Evolutionary conservation across 2,113 vertebrate genomes (phyloP).

Genomic region (Thunnus maccoyii): DNA sequence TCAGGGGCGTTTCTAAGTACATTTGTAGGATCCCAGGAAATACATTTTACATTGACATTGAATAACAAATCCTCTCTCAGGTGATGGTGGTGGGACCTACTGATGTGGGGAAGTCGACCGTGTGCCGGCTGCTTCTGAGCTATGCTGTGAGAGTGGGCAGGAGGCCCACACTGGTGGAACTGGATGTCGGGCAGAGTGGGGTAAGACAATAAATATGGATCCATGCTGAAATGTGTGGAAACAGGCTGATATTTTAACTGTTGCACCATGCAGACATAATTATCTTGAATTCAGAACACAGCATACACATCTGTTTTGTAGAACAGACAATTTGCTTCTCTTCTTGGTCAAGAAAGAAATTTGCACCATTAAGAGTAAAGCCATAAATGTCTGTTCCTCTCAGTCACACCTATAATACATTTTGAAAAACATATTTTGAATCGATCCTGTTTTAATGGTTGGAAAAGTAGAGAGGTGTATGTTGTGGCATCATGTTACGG

Average conservation of each 20-base stretch:
- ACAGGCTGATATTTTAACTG: background rate
- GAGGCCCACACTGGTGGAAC: slow-evolving; percentile 95
- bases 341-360: background rate
- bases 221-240: background rate
- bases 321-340: background rate
- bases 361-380: background rate
- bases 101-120: slow-evolving; percentile 96
- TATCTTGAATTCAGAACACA: slow-evolving; percentile 10
- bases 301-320: background rate
- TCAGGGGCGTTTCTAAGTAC: background rate
- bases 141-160: slow-evolving; percentile 97
- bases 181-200: slow-evolving; percentile 97
- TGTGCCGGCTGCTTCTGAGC: slow-evolving; percentile 92
- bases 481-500: background rate
- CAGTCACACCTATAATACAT: background rate
- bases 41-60: background rate
- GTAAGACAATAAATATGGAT: slow-evolving; percentile 66
- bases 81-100: slow-evolving; percentile 98
- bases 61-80: slow-evolving; percentile 55
- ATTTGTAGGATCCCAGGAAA: background rate
- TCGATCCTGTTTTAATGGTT: background rate
- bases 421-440: background rate
- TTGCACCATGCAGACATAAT: background rate
- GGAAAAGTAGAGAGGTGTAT: background rate
- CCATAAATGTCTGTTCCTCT: background rate